phyloP scores from a whole-genome alignment of 2,888 invertebrate species.

The Crematogaster levior region DNA sequence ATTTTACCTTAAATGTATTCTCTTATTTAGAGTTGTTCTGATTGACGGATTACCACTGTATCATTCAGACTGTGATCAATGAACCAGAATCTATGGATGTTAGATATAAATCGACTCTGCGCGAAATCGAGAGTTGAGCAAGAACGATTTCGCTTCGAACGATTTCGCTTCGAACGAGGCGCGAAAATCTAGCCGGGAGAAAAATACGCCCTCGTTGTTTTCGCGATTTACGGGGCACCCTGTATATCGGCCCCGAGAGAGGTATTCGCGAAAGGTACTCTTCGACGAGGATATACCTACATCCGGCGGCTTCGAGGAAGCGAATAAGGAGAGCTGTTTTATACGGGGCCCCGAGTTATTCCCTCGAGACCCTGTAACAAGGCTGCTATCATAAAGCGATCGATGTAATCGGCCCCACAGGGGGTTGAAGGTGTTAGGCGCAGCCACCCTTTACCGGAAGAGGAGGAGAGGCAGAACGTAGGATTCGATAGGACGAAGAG shows the following conservation, averaged over 20 bases:
- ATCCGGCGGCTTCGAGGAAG: constrained; percentile 35
- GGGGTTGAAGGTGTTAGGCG: constrained; percentile 60
- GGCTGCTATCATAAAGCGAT: constrained; percentile 77
- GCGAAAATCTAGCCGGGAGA: constrained; percentile 29
- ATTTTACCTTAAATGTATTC: background rate
- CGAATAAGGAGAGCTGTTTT: constrained; percentile 53
- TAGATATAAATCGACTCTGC: background rate
- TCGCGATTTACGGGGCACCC: constrained; percentile 46
- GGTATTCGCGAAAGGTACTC: constrained; percentile 42
- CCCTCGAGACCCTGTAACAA: constrained; percentile 75
- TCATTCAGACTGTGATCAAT: background rate
- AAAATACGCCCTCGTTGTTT: constrained; percentile 20
- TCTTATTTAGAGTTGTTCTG: background rate
- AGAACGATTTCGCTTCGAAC: constrained; percentile 10
- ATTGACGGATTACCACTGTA: background rate
- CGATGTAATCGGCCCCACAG: constrained; percentile 76
- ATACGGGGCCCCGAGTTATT: constrained; percentile 45
- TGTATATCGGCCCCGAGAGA: constrained; percentile 42
- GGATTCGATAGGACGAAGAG: constrained; percentile 60
- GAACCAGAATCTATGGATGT: background rate
- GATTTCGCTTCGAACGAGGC: background rate
- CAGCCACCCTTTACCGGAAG: constrained; percentile 21
- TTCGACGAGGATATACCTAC: constrained; percentile 47
- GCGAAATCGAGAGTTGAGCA: background rate
- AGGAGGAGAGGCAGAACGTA: constrained; percentile 39